Percentiles rank a stretch among this genome's conserved stretches.
Conservation (phyloP, 92 coral and sea anemone species). For the Porites evermanni region DNA sequence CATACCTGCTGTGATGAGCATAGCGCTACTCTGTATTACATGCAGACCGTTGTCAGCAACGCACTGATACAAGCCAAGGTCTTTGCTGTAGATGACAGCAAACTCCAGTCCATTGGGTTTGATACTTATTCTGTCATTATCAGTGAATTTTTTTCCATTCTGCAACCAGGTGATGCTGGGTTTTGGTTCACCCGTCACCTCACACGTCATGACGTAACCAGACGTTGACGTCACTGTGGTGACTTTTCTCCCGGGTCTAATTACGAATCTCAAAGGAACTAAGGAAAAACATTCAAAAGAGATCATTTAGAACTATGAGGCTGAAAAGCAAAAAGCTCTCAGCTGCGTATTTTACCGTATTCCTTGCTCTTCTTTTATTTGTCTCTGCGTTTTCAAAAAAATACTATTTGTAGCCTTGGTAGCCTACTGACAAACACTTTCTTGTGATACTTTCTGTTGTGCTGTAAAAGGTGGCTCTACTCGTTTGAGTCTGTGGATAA, state of each 20-base stretch:
- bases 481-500: no score
- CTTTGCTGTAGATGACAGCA: slow-evolving; percentile 71
- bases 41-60: slow-evolving; percentile 91
- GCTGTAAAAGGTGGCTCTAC: no score
- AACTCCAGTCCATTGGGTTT: slow-evolving; percentile 57
- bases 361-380: not conserved
- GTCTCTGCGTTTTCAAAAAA: no score
- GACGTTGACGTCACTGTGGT: slow-evolving; percentile 35
- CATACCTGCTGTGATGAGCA: slow-evolving; percentile 84
- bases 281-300: not conserved
- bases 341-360: not conserved
- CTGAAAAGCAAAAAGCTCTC: not conserved
- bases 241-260: slow-evolving; percentile 74
- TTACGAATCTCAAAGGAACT: slow-evolving; percentile 84
- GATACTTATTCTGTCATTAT: slow-evolving; percentile 63
- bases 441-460: no score
- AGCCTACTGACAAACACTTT: no score
- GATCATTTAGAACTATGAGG: not conserved
- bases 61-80: slow-evolving; percentile 92
- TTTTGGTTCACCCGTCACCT: slow-evolving; percentile 83
- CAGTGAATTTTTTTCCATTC: slow-evolving; percentile 66
- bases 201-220: slow-evolving; percentile 73
- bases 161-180: slow-evolving; percentile 95
- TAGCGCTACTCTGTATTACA: slow-evolving; percentile 84
- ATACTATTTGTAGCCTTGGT: no score